Evolutionary conservation across 2,113 vertebrate species (phyloP).

Genomic region (Cepphus grylle): DNA sequence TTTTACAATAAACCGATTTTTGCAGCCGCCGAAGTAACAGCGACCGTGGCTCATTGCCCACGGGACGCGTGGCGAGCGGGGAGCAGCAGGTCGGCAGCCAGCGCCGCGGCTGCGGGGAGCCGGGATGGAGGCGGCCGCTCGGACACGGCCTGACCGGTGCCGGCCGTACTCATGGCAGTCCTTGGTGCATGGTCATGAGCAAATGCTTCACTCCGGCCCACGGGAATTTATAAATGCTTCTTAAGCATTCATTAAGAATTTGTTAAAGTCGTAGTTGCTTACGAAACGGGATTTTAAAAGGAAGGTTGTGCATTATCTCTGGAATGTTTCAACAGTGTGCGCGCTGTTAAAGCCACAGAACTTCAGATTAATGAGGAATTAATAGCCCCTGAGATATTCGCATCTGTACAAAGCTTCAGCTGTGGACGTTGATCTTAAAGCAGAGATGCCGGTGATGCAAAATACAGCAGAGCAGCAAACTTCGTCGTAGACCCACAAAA

Average conservation of each 20-base stretch:
- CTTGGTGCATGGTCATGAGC: not conserved
- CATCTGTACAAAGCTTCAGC: not conserved
- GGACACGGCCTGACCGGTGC: fast-evolving
- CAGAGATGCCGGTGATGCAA: fast-evolving
- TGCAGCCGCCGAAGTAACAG: not conserved
- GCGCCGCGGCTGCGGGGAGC: fast-evolving
- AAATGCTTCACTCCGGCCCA: not conserved
- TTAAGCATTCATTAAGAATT: fast-evolving
- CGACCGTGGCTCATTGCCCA: fast-evolving
- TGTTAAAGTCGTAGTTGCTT: not conserved
- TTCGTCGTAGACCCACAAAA: not conserved
- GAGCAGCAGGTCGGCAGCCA: not conserved
- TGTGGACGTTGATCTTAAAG: fast-evolving
- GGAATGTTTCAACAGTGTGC: not conserved
- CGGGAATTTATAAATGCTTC: not conserved
- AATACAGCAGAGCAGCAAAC: fast-evolving
- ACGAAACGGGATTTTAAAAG: fast-evolving
- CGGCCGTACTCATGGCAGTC: fast-evolving
- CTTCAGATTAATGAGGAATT: not conserved
- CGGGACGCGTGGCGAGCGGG: not conserved
- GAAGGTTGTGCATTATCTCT: not conserved
- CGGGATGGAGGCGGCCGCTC: not conserved
- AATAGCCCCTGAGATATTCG: not conserved
- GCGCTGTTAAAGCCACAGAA: not conserved
- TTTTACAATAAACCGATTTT: fast-evolving